Percentiles rank a stretch among this genome's conserved stretches.
Evolutionary conservation across 1,140 invertebrate genomes (phyloP).

Genomic region (Drosophila pectinifera): DNA sequence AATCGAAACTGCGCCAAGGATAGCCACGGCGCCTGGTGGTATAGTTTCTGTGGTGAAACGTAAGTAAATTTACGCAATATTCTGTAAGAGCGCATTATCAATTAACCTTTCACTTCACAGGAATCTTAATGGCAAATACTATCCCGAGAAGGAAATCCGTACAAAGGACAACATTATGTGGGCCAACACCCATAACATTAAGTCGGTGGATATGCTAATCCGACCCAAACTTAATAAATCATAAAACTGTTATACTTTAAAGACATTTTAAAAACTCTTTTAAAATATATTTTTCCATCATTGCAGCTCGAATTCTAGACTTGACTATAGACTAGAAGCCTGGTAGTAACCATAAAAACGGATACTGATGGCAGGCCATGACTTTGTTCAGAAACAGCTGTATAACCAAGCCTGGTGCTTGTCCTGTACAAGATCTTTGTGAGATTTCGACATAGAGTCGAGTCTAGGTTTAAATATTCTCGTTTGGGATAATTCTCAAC

Average conservation of each 20-base stretch:
- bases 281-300: not conserved
- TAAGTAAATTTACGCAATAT: not conserved
- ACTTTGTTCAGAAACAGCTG: too few relatives aligned
- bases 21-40: not conserved
- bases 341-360: too few relatives aligned
- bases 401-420: too few relatives aligned
- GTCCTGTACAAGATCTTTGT: too few relatives aligned
- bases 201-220: not conserved
- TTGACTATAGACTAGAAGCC: too few relatives aligned
- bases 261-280: not conserved
- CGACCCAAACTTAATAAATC: not conserved
- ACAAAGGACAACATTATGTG: not conserved
- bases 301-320: not conserved
- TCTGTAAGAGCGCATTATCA: too few relatives aligned
- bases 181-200: conserved; percentile 5
- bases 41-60: conserved; percentile 7
- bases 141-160: not conserved
- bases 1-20: too few relatives aligned
- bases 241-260: not conserved
- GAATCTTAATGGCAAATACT: conserved; percentile 7
- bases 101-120: not conserved
- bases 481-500: too few relatives aligned
- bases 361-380: too few relatives aligned
- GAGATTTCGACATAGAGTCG: too few relatives aligned
- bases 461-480: too few relatives aligned